Evolutionary conservation across 92 coral and sea anemone species (phyloP).

Genomic region (Blastomussa wellsi): DNA sequence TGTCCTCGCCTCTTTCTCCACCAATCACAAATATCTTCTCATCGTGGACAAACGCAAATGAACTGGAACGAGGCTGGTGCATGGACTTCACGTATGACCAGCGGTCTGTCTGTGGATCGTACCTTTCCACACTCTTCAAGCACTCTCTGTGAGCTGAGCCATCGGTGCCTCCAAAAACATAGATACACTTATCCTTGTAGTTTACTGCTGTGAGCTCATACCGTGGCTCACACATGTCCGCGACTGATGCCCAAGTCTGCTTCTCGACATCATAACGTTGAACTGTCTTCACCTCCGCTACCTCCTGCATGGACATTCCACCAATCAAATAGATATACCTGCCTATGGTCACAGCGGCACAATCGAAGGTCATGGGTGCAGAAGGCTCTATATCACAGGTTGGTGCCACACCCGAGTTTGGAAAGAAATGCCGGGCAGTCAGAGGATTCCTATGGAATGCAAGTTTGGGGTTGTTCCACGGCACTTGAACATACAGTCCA

Average conservation of each 20-base stretch:
- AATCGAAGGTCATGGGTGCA: constrained; percentile 51
- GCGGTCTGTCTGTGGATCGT: constrained; percentile 50
- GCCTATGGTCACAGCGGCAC: constrained; percentile 64
- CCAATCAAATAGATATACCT: constrained; percentile 56
- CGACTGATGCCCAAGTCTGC: constrained; percentile 54
- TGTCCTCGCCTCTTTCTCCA: constrained; percentile 57
- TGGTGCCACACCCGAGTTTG: constrained; percentile 33
- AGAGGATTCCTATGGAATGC: constrained; percentile 60
- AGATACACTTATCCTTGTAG: constrained; percentile 49
- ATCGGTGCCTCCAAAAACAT: constrained; percentile 61
- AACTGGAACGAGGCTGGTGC: constrained; percentile 66
- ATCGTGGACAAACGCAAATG: constrained; percentile 61
- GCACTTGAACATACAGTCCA: constrained; percentile 55
- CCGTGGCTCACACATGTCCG: constrained; percentile 62
- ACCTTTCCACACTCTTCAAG: constrained; percentile 58
- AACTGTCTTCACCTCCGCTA: constrained; percentile 56
- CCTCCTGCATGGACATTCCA: constrained; percentile 63
- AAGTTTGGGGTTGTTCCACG: constrained; percentile 54
- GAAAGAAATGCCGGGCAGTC: constrained; percentile 48
- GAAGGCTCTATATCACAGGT: constrained; percentile 42
- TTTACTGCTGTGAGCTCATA: constrained; percentile 62
- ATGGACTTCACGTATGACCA: constrained; percentile 63
- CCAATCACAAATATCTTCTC: constrained; percentile 67
- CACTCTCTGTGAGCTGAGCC: constrained; percentile 58
- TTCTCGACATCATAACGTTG: constrained; percentile 63